phyloP scores from a whole-genome alignment of 2,797 vertebrate genomes.

The Decapterus maruadsi region DNA sequence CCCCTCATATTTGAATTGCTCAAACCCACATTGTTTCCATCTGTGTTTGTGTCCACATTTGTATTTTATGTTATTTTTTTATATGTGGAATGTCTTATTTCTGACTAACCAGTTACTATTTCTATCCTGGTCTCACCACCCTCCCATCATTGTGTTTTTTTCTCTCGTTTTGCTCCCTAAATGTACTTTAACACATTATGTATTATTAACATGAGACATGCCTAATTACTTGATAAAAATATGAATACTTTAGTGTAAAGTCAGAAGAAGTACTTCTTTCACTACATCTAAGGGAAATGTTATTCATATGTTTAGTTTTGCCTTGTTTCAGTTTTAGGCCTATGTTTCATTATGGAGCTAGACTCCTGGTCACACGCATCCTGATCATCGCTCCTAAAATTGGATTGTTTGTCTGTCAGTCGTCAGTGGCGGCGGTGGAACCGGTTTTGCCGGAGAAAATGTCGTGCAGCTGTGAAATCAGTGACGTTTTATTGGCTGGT shows the following conservation, averaged over 20 bases:
- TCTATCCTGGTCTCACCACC: constrained; percentile 13
- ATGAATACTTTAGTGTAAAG: not conserved
- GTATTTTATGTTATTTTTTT: not conserved
- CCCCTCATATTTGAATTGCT: constrained; percentile 19
- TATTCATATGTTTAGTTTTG: not conserved
- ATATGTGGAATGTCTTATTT: constrained; percentile 16
- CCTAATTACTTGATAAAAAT: not conserved
- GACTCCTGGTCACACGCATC: not conserved
- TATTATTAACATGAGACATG: no score
- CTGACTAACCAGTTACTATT: not conserved
- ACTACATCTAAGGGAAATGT: not conserved
- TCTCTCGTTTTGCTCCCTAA: constrained; percentile 10
- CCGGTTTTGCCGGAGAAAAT: constrained; percentile 94
- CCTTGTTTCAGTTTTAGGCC: not conserved
- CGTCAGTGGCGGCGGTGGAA: constrained; percentile 98
- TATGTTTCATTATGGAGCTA: not conserved
- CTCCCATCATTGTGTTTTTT: constrained; percentile 14
- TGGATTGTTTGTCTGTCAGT: constrained; percentile 76
- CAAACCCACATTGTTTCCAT: constrained; percentile 27
- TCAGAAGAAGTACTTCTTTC: not conserved
- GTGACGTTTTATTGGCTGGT: constrained; percentile 98
- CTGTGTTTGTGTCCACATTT: not conserved
- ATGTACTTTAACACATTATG: not conserved
- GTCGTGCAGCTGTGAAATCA: constrained; percentile 95
- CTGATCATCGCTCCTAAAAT: constrained; percentile 1